These are phyloP conservation scores for Actinostola sp. DNA, from an alignment of 92 coral and sea anemone species.

Conservation along the genomic window DNA sequence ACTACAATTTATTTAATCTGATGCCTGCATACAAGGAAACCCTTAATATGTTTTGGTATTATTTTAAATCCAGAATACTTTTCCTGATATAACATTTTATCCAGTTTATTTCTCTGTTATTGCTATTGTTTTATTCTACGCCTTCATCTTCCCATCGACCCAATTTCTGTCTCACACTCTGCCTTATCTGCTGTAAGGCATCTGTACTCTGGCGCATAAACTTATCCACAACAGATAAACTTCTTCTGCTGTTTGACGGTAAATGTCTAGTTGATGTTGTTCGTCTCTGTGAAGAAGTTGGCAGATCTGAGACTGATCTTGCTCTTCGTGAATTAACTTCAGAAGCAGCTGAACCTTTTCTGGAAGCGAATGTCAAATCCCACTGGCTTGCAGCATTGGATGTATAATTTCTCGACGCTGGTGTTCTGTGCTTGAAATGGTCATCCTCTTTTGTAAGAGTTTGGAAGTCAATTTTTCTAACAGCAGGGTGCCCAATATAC, in stretches of 20 bases:
- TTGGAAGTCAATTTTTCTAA: constrained; percentile 72
- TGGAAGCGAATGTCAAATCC: constrained; percentile 67
- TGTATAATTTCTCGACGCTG: constrained; percentile 41
- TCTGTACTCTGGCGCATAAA: constrained; percentile 87
- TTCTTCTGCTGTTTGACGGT: constrained; percentile 59
- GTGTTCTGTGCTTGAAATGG: constrained; percentile 16
- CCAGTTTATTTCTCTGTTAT: too few relatives aligned
- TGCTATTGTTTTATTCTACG: not conserved
- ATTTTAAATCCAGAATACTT: too few relatives aligned
- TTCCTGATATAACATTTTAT: too few relatives aligned
- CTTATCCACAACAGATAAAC: constrained; percentile 58
- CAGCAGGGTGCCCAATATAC: constrained; percentile 85
- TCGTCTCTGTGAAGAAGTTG: constrained; percentile 42
- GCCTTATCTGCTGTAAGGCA: constrained; percentile 77
- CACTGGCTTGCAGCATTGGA: constrained; percentile 81
- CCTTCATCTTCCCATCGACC: constrained; percentile 47
- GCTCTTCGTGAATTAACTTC: constrained; percentile 43
- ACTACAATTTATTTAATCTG: too few relatives aligned
- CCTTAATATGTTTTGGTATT: too few relatives aligned
- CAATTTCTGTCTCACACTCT: constrained; percentile 71
- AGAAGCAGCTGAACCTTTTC: constrained; percentile 22
- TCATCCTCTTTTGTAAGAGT: constrained; percentile 57
- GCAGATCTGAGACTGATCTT: constrained; percentile 72
- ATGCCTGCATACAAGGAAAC: too few relatives aligned
- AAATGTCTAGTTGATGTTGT: constrained; percentile 54